Conservation (phyloP, 2,888 invertebrate genomes). For the Temnothorax ravouxi region DNA sequence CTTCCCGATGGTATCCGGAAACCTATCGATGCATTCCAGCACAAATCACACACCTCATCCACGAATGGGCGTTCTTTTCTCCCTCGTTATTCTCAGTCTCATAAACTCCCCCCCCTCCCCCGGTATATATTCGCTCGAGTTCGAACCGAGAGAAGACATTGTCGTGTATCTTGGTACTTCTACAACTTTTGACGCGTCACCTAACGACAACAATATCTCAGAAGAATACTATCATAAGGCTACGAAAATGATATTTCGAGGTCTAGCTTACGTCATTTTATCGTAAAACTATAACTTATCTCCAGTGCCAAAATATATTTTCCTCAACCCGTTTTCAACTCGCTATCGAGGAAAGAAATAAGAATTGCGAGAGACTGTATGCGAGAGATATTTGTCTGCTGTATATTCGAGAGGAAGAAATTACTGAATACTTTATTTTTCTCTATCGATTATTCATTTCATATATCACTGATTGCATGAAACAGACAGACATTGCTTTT, state of each 20-base stretch:
- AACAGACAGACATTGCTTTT: not conserved
- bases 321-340: not conserved
- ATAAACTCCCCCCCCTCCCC: not conserved
- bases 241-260: not conserved
- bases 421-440: constrained; percentile 11
- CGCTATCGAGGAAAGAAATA: not conserved
- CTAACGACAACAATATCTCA: constrained; percentile 1
- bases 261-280: not conserved
- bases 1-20: constrained; percentile 18
- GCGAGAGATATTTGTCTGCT: not conserved
- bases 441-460: not conserved
- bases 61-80: constrained; percentile 1
- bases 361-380: not conserved
- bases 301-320: not conserved
- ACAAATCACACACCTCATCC: constrained; percentile 53
- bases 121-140: not conserved
- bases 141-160: constrained; percentile 1
- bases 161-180: not conserved
- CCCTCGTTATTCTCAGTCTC: constrained; percentile 27
- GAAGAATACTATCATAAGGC: constrained; percentile 2
- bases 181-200: constrained; percentile 20
- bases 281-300: not conserved
- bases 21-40: constrained; percentile 47
- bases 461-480: constrained; percentile 2
- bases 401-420: not conserved